A percentile compares a stretch with the other conserved stretches of the same genome.
Conservation (phyloP, 2,888 invertebrate genomes). For the Erebia epiphron region DNA sequence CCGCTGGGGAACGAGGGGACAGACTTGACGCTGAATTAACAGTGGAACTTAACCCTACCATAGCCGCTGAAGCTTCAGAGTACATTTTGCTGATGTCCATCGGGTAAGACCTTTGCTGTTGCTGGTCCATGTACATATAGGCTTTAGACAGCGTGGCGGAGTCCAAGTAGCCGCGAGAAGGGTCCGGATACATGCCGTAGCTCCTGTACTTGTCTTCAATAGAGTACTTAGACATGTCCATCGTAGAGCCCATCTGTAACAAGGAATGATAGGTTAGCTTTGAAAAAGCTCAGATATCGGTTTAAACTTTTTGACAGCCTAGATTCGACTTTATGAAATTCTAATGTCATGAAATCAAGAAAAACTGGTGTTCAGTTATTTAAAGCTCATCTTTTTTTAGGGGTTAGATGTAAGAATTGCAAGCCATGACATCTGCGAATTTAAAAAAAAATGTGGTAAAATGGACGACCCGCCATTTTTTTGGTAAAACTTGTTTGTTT, state of each 20-base stretch:
- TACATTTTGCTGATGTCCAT: slow-evolving; percentile 87
- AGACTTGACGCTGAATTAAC: slow-evolving; percentile 74
- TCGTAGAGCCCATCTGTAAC: slow-evolving; percentile 87
- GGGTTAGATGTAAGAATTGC: too few species aligned
- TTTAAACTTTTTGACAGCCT: too few species aligned
- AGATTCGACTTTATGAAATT: too few species aligned
- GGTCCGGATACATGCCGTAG: slow-evolving; percentile 90
- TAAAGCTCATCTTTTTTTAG: too few species aligned
- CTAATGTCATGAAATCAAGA: too few species aligned
- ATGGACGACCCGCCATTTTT: too few species aligned
- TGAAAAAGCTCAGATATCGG: not conserved
- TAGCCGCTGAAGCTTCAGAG: slow-evolving; percentile 84
- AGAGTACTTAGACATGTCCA: slow-evolving; percentile 90
- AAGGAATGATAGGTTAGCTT: slow-evolving; percentile 40
- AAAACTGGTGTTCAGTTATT: too few species aligned
- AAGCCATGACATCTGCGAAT: too few species aligned
- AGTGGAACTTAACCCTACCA: slow-evolving; percentile 77
- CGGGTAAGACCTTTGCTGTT: slow-evolving; percentile 79
- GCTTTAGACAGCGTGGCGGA: slow-evolving; percentile 89
- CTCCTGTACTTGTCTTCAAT: slow-evolving; percentile 90
- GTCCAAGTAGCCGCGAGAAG: slow-evolving; percentile 88
- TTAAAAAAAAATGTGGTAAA: too few species aligned
- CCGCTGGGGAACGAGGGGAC: slow-evolving; percentile 73
- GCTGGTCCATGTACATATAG: slow-evolving; percentile 89
- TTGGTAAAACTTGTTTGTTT: too few species aligned